Base-by-base conservation (phyloP, 2,113 vertebrate species). In the Trinectes maculatus region DNA sequence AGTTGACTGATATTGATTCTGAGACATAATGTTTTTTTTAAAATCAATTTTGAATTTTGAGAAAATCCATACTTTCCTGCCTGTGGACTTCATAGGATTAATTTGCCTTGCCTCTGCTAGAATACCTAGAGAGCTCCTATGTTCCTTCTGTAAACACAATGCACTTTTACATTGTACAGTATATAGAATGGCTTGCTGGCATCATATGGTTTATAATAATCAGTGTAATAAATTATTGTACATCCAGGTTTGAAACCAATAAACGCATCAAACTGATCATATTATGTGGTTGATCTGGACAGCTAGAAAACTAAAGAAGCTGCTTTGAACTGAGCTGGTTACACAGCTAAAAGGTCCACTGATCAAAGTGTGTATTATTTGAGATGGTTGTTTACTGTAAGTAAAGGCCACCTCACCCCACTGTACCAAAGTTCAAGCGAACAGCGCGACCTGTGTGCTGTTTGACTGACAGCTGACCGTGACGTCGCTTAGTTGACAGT, bases 161-260 rank as follows among this genome's bases (percentile, higher is more conserved):
- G 89, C 89, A 90, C 89, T 87, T 90, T 87, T 79, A 80, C 79
- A 69, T 60, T 87, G 80, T 87, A 83, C 49, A 88, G 80, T 87
- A 83, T 46, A 88, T 85, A 82, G 10, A 61, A 77, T 80, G 70
- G 61, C 85, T 84, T 85, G 54, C 71, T 68, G 29, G 79, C 74
- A 77, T 84, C 34, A 79, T 77, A 63, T 80, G 61, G 60, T 77
- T 81, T 74, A 12, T 74, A n/a, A 81, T 85, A 76, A 80, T 79
- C 47, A 63, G n/a, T 88, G 76, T 79, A 82, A 88, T 82, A 78
- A 87, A 89, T 77, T 76, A 88, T 71, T 88, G 85, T 89, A 87
- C 74, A 89, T 85, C 58, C 55, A 79, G 68, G 85, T 90, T 89
- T 85, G 71, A 89, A 80, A 77, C n/a, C 71, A 88, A 89, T 87